Conservation (phyloP, 2,888 invertebrate species). For the Mechanitis messenoides region DNA sequence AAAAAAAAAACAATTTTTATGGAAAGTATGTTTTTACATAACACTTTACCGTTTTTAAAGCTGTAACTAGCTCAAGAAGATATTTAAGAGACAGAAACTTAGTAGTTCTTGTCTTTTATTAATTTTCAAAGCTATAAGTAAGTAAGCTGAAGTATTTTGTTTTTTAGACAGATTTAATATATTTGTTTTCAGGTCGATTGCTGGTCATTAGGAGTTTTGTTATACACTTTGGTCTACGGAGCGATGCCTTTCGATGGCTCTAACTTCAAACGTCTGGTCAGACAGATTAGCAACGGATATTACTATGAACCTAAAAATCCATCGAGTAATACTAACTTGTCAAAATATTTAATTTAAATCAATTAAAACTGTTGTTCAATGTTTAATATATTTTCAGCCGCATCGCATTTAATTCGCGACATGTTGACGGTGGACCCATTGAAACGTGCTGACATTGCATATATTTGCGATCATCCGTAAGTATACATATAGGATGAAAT, state of each 20-base stretch:
- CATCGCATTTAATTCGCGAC: conserved; percentile 94
- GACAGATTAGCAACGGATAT: conserved; percentile 97
- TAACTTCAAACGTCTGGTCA: conserved; percentile 96
- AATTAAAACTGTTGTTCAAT: not conserved
- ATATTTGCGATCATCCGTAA: conserved; percentile 94
- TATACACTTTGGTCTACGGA: conserved; percentile 98
- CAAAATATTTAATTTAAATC: not conserved
- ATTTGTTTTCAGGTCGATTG: conserved; percentile 78
- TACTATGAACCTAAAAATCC: conserved; percentile 97
- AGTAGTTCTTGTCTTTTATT: no score
- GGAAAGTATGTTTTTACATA: not conserved
- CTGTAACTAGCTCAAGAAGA: no score
- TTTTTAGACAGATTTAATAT: not conserved
- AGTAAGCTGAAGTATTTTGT: no score
- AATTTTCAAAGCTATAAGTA: no score
- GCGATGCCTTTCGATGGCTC: conserved; percentile 99
- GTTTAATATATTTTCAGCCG: conserved; percentile 74
- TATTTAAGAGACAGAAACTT: no score
- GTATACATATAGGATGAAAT: conserved; percentile 30
- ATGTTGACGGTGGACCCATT: conserved; percentile 95
- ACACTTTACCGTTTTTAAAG: not conserved
- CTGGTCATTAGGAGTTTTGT: conserved; percentile 96
- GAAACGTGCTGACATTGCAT: conserved; percentile 92
- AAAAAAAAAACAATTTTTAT: not conserved
- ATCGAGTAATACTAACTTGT: conserved; percentile 80